Evolutionary conservation across 2,888 invertebrate species (phyloP).

Genomic region (Trichogramma evanescens): DNA sequence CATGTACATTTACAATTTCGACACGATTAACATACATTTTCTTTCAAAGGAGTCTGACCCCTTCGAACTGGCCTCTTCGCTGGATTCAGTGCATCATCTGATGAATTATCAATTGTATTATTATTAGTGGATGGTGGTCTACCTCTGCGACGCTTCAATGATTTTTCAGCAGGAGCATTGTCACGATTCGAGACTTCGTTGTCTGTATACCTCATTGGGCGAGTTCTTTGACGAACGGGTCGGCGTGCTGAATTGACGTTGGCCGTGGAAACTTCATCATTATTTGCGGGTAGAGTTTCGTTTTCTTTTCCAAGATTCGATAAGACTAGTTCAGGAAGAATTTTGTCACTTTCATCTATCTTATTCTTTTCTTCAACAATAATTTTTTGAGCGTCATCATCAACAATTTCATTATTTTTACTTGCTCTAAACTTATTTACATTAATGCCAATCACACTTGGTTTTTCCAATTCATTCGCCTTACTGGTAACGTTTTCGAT

Average conservation of each 20-base stretch:
- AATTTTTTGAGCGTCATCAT: no score
- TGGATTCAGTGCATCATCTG: slow-evolving; percentile 20
- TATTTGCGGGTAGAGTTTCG: slow-evolving; percentile 1
- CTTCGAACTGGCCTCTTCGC: slow-evolving; percentile 27
- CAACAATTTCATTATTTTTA: background rate
- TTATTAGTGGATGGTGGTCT: slow-evolving; percentile 6
- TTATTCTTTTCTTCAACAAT: no score
- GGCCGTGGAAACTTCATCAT: background rate
- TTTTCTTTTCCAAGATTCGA: slow-evolving; percentile 12
- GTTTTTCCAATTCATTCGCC: no score
- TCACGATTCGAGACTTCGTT: background rate
- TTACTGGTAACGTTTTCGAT: no score
- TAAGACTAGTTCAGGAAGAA: no score
- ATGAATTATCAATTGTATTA: background rate
- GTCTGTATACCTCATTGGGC: slow-evolving; percentile 13
- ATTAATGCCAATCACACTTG: no score
- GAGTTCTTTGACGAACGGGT: slow-evolving; percentile 26
- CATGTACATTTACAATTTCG: no score
- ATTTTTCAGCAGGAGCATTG: slow-evolving; percentile 9
- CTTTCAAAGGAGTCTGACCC: slow-evolving; percentile 15
- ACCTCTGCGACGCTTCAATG: slow-evolving; percentile 25
- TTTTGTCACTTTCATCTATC: no score
- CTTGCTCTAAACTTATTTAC: no score
- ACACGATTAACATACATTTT: background rate
- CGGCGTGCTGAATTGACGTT: slow-evolving; percentile 5